Percentiles rank a stretch among this genome's conserved stretches.
Evolutionary conservation across 35 echinoderm and acorn worm species (phyloP).

Genomic region (Ophiothrix spiculata): DNA sequence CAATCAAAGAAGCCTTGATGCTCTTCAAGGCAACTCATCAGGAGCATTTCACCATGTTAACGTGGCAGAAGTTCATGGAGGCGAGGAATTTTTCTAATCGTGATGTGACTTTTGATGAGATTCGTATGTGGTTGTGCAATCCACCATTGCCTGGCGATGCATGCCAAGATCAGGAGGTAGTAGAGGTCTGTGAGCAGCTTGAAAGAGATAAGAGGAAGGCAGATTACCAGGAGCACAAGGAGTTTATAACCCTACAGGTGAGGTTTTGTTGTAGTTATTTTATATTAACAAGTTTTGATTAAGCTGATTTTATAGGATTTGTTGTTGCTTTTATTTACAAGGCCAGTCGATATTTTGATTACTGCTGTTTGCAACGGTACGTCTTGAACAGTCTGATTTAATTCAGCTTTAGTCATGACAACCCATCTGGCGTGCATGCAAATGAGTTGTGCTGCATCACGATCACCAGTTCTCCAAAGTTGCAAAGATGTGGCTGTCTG

Average conservation of each 20-base stretch:
- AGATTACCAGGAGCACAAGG: conserved; percentile 70
- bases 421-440: too few species aligned
- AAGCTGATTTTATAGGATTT: not conserved
- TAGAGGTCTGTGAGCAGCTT: conserved; percentile 48
- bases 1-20: conserved; percentile 79
- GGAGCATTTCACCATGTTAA: conserved; percentile 75
- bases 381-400: too few species aligned
- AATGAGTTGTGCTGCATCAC: too few species aligned
- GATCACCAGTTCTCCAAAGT: too few species aligned
- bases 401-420: too few species aligned
- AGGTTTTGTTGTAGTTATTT: not conserved
- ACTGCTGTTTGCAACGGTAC: too few species aligned
- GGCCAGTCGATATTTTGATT: too few species aligned
- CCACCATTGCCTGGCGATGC: conserved; percentile 37
- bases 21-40: conserved; percentile 87
- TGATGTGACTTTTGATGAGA: conserved; percentile 67
- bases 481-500: too few species aligned
- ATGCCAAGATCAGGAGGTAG: conserved; percentile 37
- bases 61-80: conserved; percentile 81
- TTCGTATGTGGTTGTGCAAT: conserved; percentile 90
- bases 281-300: not conserved
- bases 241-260: conserved; percentile 75
- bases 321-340: not conserved
- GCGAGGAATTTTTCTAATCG: conserved; percentile 60
- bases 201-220: conserved; percentile 63